Percentiles rank a stretch among this genome's conserved stretches.
Evolutionary conservation across 2,113 vertebrate genomes (phyloP).

Genomic region (Hoplias malabaricus): DNA sequence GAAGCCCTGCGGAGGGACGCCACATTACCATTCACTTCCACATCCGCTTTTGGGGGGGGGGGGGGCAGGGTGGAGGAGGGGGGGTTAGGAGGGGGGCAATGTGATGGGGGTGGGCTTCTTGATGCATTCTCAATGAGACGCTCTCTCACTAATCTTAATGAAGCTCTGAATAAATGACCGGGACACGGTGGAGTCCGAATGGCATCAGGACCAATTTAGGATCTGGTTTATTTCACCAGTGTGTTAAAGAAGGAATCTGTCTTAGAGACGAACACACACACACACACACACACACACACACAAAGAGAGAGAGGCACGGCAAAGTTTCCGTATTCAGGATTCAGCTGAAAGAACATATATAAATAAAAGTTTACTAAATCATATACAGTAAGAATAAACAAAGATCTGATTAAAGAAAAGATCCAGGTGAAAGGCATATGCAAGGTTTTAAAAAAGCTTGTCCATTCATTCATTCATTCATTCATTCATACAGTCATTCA

Average conservation of each 20-base stretch:
- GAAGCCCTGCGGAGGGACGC: constrained; percentile 25
- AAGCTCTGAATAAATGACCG: background rate
- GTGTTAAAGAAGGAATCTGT: no score
- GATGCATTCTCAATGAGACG: constrained; percentile 29
- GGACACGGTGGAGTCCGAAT: background rate
- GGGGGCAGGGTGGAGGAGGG: background rate
- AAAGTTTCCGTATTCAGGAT: no score
- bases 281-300: no score
- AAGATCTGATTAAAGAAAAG: no score
- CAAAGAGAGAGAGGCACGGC: no score
- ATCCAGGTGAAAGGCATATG: no score
- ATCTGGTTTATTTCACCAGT: no score
- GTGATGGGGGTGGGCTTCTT: background rate
- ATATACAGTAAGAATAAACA: no score
- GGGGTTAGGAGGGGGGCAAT: background rate
- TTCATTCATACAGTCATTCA: no score
- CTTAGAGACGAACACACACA: no score
- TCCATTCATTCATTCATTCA: background rate
- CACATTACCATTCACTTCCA: constrained; percentile 29
- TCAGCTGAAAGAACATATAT: no score
- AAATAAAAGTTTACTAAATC: no score
- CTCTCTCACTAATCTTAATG: constrained; percentile 19
- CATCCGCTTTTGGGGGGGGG: background rate
- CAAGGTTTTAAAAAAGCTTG: background rate
- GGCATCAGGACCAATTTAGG: background rate